Evolutionary conservation across 2,113 vertebrate genomes (phyloP).

Genomic region (Marmota monax): DNA sequence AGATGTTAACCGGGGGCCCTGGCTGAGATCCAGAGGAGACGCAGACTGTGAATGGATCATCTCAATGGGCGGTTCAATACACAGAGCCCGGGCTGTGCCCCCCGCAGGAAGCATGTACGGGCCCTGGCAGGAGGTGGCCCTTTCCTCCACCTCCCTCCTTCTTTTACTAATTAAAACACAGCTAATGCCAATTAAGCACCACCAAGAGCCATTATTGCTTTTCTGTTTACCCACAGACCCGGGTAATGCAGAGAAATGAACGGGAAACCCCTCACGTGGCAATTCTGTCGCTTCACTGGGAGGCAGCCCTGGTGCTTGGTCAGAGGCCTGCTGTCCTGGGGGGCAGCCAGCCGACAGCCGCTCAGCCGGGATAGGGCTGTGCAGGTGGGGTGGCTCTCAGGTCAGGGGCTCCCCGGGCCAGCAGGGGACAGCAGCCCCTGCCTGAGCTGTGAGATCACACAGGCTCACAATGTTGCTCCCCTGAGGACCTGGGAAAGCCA

Average conservation of each 20-base stretch:
- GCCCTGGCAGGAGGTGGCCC: background rate
- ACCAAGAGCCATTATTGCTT: conserved; percentile 3
- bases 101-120: background rate
- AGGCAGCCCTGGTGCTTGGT: fast-evolving
- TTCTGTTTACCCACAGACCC: conserved; percentile 42
- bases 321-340: background rate
- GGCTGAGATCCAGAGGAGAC: too few relatives aligned
- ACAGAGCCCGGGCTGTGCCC: fast-evolving
- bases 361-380: fast-evolving
- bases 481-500: too few relatives aligned
- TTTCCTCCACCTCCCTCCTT: background rate
- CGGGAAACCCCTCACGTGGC: background rate
- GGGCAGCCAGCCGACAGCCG: fast-evolving
- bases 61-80: fast-evolving
- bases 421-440: background rate
- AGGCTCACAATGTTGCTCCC: background rate
- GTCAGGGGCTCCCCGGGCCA: background rate
- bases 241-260: conserved; percentile 36
- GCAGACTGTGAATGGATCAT: background rate
- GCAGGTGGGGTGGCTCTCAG: fast-evolving
- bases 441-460: fast-evolving
- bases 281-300: background rate
- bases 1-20: fast-evolving
- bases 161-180: conserved; percentile 70
- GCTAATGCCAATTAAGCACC: conserved; percentile 54